Evolutionary conservation across 2,888 invertebrate species (phyloP), one percentile per base, ranked within the genome.

Genomic region (Habroteleia sp.): DNA sequence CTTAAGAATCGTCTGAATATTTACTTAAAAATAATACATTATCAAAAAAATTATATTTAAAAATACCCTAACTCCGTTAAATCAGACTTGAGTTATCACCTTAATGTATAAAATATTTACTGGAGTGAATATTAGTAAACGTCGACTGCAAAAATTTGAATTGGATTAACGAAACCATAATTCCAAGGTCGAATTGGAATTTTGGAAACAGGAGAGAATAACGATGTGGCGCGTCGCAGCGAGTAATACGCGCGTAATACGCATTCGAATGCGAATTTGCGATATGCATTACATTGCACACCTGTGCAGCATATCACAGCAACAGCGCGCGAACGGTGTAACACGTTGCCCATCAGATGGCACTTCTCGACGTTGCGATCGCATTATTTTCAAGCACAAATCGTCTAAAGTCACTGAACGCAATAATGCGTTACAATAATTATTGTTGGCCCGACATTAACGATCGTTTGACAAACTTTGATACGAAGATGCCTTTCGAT

Each of bases 221-320:
- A 44, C 33, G 44, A 54, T 29, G 1, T 11, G 46, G 39, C 35
- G 27, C 27, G 10, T n/a, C 33, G 14, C 11, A 41, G 42, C 25
- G 44, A 42, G 52, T 65, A 65, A 62, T 62, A 37, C 54, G 46
- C 48, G 39, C 60, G 46, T 54, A 52, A 73, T 56, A 25, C 25
- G 39, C 44, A 46, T 62, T 27, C 29, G 56, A 74, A 69, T 63
- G 68, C 39, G 42, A 63, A 65, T 54, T 69, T 69, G 48, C 46
- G 65, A 58, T 58, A 65, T 69, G 54, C 35, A 58, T 69, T 73
- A 52, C 35, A 58, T 69, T 73, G 46, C 69, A 46, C 68, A 74
- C 74, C 69, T 74, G 65, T 11, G 60, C 42, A 25, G 60, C 60
- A 56, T 60, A 65, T 74, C 74, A 58, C 52, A 46, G 17, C 35